phyloP scores from a whole-genome alignment of 2,888 invertebrate genomes.

The Trichopoda pennipes region DNA sequence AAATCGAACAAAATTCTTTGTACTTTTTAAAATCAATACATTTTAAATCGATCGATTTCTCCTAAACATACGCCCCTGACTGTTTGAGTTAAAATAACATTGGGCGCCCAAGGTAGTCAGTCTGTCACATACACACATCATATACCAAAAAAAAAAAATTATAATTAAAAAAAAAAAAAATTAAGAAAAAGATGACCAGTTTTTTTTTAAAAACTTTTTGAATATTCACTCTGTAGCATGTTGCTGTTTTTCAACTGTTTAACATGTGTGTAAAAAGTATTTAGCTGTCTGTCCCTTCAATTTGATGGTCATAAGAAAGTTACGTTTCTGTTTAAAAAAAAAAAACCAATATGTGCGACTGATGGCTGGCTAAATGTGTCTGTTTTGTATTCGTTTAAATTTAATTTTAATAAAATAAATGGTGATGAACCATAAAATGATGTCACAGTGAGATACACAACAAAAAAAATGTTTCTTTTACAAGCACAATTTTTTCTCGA shows the following conservation, averaged over 20 bases:
- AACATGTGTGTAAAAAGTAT: conserved; percentile 52
- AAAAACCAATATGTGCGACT: conserved; percentile 25
- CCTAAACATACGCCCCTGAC: conserved; percentile 24
- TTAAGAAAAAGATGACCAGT: conserved; percentile 57
- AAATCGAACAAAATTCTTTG: no score
- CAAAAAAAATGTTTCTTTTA: conserved; percentile 7
- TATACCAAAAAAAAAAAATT: conserved; percentile 12
- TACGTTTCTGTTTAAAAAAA: conserved; percentile 41
- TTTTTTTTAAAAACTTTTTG: conserved; percentile 37
- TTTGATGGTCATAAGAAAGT: conserved; percentile 62
- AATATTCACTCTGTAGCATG: conserved; percentile 29
- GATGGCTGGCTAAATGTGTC: conserved; percentile 20
- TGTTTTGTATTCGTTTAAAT: conserved; percentile 25
- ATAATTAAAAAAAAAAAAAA: no score
- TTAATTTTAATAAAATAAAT: conserved; percentile 50
- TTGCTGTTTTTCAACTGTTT: conserved; percentile 54
- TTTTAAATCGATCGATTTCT: no score
- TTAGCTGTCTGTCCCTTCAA: conserved; percentile 37
- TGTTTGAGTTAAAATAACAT: conserved; percentile 55
- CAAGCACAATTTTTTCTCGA: conserved; percentile 67
- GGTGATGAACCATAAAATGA: conserved; percentile 78
- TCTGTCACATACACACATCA: conserved; percentile 17
- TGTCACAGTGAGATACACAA: conserved; percentile 73
- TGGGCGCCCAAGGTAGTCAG: conserved; percentile 61
- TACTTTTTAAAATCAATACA: no score